phyloP scores from a whole-genome alignment of 2,888 invertebrate genomes.

The Alloplasta piceator region DNA sequence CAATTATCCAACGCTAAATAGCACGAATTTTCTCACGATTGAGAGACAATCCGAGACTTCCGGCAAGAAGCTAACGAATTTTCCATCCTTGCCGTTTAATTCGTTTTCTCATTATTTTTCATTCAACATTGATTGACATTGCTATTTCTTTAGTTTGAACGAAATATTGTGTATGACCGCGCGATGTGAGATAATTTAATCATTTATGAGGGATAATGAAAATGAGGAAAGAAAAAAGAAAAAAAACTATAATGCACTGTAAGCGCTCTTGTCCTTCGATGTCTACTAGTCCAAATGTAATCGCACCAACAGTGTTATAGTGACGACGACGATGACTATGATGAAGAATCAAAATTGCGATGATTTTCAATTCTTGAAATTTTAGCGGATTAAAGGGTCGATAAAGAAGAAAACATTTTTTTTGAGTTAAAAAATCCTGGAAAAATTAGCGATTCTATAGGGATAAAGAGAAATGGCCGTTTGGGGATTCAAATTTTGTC shows the following conservation, averaged over 20 bases:
- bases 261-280: slow-evolving; percentile 66
- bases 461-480: no score
- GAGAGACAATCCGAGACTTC: slow-evolving; percentile 50
- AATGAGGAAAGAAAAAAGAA: slow-evolving; percentile 17
- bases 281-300: slow-evolving; percentile 65
- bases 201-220: slow-evolving; percentile 3
- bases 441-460: no score
- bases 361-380: background rate
- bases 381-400: no score
- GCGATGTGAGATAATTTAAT: slow-evolving; percentile 31
- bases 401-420: no score
- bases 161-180: slow-evolving; percentile 8
- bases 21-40: slow-evolving; percentile 9
- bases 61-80: slow-evolving; percentile 24
- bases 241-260: slow-evolving; percentile 37
- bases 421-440: no score
- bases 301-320: slow-evolving; percentile 55
- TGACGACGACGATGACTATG: slow-evolving; percentile 30
- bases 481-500: no score
- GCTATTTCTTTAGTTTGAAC: slow-evolving; percentile 15
- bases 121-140: background rate
- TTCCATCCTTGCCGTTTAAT: no score
- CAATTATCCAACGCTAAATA: background rate
- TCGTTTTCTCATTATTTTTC: slow-evolving; percentile 21
- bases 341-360: slow-evolving; percentile 7